phyloP scores from a whole-genome alignment of 2,888 invertebrate species.

The Gerris lacustris region DNA sequence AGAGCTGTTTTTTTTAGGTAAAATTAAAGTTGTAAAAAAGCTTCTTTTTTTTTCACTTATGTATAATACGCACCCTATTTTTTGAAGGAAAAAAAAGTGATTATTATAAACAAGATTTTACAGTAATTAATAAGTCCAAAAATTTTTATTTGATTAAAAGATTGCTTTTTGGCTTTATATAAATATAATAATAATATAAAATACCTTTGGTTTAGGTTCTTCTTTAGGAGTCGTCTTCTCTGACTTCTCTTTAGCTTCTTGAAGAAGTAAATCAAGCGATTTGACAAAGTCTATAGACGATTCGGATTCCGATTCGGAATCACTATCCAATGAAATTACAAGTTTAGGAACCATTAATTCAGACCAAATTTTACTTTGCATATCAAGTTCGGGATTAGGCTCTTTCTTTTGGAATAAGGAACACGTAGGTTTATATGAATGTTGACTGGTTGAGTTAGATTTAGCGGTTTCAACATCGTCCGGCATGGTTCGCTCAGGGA shows the following conservation, averaged over 20 bases:
- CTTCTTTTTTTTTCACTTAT: no score
- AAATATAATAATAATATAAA: not conserved
- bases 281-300: not conserved
- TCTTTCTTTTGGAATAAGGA: not conserved
- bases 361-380: not conserved
- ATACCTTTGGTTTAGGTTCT: not conserved
- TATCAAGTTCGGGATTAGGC: not conserved
- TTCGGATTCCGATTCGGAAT: not conserved
- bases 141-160: no score
- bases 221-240: not conserved
- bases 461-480: not conserved
- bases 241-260: not conserved
- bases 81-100: no score
- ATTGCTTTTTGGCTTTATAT: no score
- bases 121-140: no score
- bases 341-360: constrained; percentile 4
- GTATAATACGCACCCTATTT: no score
- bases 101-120: no score
- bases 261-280: not conserved
- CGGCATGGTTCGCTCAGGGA: not conserved
- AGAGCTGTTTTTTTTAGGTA: no score
- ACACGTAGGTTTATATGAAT: not conserved
- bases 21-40: no score
- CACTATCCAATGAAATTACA: not conserved
- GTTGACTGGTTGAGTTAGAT: not conserved